Evolutionary conservation across 1,140 invertebrate genomes (phyloP).

Genomic region (Drosophila pallidifrons): DNA sequence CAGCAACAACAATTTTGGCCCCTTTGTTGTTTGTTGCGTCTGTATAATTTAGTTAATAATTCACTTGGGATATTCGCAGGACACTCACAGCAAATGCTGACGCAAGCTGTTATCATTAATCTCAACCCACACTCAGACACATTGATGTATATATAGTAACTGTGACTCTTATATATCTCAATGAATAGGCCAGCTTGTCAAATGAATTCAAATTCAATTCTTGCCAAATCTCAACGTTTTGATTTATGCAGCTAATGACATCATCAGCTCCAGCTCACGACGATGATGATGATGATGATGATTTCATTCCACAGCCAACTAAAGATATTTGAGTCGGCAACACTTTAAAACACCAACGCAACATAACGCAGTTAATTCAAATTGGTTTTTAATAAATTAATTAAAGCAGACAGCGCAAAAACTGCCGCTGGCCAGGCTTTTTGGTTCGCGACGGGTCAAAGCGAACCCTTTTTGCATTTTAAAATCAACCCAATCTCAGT

Average conservation of each 20-base stretch:
- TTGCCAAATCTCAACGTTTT: slow-evolving; percentile 14
- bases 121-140: slow-evolving; percentile 37
- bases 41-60: slow-evolving; percentile 76
- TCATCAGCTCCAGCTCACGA: slow-evolving; percentile 5
- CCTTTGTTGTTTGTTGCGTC: slow-evolving; percentile 35
- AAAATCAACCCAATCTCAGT: neutral
- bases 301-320: neutral
- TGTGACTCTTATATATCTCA: neutral
- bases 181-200: slow-evolving; percentile 10
- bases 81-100: slow-evolving; percentile 11
- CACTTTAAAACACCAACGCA: slow-evolving; percentile 12
- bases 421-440: neutral
- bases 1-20: neutral
- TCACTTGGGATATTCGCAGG: slow-evolving; percentile 14
- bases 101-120: slow-evolving; percentile 63
- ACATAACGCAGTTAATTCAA: slow-evolving; percentile 4
- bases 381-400: slow-evolving; percentile 39
- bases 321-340: neutral
- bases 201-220: slow-evolving; percentile 30
- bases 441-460: slow-evolving; percentile 2
- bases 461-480: slow-evolving; percentile 16
- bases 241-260: slow-evolving; percentile 35
- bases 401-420: slow-evolving; percentile 12
- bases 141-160: slow-evolving; percentile 23
- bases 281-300: neutral